Evolutionary conservation across 2,113 vertebrate genomes (phyloP), one percentile per base, ranked within the genome.

Genomic region (Mormoops blainvillei): DNA sequence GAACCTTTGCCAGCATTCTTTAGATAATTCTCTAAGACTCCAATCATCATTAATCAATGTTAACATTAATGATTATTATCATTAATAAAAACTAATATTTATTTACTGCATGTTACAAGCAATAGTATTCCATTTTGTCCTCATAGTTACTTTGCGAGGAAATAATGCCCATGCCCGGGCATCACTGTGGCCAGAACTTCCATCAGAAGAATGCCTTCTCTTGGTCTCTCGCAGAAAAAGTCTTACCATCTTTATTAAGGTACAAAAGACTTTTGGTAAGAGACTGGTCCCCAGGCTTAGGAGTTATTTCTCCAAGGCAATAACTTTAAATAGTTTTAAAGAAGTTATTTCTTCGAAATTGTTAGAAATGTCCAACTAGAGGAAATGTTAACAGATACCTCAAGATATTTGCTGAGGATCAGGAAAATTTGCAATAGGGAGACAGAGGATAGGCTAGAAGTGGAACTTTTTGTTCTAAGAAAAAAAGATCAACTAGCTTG

Each of bases 41-140:
- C 8, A 70, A n/a, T 78, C 8, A 56, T 85, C 16, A n/a, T 65
- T 80, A 54, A 61, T 70, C 4, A 67, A 36, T 85, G 20, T 50
- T 71, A 45, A 18, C 33, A 85, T 80, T 76, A 65, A 41, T 76
- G 87, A 76, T 52, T 56, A 81, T 31, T 91, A 77, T 26, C 52
- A 85, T 77, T 76, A 95, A 28, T 89, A 65, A 94, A 86, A 89
- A 36, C 13, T 48, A 88, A 22, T 80, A 41, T 70, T 92, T 90
- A 87, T 65, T 94, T 78, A 19, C 5, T 80, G 20, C 31, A 1
- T 83, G 20, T 9, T 67, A 87, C 7, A 88, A 87, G 9, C 33
- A 70, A 4, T 22, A 58, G 43, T 33, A 91, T 56, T 24, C 81
- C 43, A 71, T 68, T 94, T 67, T 78, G 22, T 87, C 50, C 22